A percentile compares a stretch with the other conserved stretches of the same genome.
phyloP scores from a whole-genome alignment of 2,797 vertebrate genomes.

The Eptatretus atami region DNA sequence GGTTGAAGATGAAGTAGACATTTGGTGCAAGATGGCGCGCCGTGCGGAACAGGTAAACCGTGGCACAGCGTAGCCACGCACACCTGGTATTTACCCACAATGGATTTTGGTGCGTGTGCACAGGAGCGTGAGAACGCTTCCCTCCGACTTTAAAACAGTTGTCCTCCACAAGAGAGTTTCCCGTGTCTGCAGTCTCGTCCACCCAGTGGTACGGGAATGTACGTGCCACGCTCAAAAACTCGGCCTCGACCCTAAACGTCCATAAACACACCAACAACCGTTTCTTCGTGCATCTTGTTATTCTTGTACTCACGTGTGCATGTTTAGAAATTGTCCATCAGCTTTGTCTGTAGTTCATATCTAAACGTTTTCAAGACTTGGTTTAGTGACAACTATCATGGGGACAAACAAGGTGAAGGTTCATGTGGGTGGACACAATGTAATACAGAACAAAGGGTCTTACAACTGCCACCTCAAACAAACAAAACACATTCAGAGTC shows the following conservation, averaged over 20 bases:
- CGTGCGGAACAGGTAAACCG: slow-evolving; percentile 15
- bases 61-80: slow-evolving; percentile 22
- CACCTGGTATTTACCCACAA: slow-evolving; percentile 36
- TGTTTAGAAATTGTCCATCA: too few species aligned
- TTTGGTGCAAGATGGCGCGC: slow-evolving; percentile 19
- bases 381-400: too few species aligned
- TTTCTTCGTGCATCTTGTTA: background rate
- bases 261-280: background rate
- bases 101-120: slow-evolving; percentile 24
- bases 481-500: too few species aligned
- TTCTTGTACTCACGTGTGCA: too few species aligned
- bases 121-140: slow-evolving; percentile 22
- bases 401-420: too few species aligned
- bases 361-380: too few species aligned
- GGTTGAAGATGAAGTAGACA: slow-evolving; percentile 46
- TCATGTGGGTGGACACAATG: too few species aligned
- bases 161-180: slow-evolving; percentile 30
- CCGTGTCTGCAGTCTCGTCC: slow-evolving; percentile 17
- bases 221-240: slow-evolving; percentile 59
- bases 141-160: slow-evolving; percentile 21
- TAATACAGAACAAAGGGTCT: too few species aligned
- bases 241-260: slow-evolving; percentile 32
- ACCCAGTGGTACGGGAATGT: slow-evolving; percentile 22
- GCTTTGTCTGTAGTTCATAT: too few species aligned
- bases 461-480: too few species aligned